Percentiles rank a stretch among this genome's conserved stretches.
Evolutionary conservation across 2,113 vertebrate species (phyloP).

Genomic region (Elanus axillaris): DNA sequence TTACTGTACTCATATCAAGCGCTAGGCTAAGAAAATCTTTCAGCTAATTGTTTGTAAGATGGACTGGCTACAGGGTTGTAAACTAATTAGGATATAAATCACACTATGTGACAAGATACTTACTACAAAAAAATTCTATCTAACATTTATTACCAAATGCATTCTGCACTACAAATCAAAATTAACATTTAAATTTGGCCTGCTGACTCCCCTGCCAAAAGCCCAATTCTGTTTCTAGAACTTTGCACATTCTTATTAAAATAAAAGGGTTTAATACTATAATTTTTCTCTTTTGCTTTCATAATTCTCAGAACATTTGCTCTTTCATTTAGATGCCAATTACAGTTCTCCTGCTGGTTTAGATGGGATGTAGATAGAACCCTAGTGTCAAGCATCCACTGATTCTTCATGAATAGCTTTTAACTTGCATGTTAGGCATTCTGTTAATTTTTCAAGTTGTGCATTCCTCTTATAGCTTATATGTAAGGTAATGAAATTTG

Average conservation of each 20-base stretch:
- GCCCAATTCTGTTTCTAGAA: not conserved
- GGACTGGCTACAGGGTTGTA: constrained; percentile 2
- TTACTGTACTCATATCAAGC: not conserved
- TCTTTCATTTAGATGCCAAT: not conserved
- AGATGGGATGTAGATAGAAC: not conserved
- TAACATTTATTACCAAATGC: not conserved
- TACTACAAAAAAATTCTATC: not conserved
- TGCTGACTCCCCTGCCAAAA: not conserved
- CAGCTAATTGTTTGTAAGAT: constrained; percentile 17
- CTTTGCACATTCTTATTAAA: not conserved
- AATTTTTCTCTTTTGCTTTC: not conserved
- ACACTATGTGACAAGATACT: not conserved
- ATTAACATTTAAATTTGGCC: not conserved
- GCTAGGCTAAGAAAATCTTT: not conserved
- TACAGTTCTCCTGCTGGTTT: not conserved
- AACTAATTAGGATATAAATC: constrained; percentile 49
- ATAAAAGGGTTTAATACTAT: not conserved
- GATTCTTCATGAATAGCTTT: not conserved
- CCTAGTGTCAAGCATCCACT: not conserved
- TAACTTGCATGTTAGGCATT: not conserved
- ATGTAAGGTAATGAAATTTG: not conserved
- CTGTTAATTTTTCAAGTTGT: not conserved
- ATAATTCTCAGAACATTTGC: not conserved
- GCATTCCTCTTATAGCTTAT: not conserved
- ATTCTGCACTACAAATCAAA: constrained; percentile 8